Evolutionary conservation across 2,113 vertebrate genomes (phyloP).

Genomic region (Eira barbara): DNA sequence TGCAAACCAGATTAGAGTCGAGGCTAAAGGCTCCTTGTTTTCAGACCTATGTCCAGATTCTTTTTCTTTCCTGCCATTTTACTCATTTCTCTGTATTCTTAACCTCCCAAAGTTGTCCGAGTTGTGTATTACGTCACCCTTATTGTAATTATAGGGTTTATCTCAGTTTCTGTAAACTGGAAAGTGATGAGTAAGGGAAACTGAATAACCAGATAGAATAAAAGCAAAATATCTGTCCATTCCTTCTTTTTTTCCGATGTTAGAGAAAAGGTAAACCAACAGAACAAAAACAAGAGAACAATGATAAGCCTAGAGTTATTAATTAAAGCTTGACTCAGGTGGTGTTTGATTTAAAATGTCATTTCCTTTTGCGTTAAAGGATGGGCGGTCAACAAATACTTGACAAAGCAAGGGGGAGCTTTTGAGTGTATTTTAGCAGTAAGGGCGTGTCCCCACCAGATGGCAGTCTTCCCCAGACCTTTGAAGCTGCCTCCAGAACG

Average conservation of each 20-base stretch:
- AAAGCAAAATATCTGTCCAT: neutral
- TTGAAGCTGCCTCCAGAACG: neutral
- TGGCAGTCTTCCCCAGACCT: conserved; percentile 60
- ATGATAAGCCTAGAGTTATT: neutral
- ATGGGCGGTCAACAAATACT: neutral
- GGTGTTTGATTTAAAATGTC: neutral
- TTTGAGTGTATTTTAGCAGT: conserved; percentile 19
- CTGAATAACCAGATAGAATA: neutral
- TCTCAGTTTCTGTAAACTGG: neutral
- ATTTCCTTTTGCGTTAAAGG: neutral
- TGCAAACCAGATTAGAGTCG: neutral
- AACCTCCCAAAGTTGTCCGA: neutral
- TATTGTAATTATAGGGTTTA: neutral
- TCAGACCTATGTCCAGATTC: neutral
- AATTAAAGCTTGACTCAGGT: neutral
- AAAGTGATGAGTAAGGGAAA: neutral
- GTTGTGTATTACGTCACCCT: neutral
- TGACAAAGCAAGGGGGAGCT: neutral
- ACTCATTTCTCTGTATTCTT: neutral
- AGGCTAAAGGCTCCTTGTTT: neutral
- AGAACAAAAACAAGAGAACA: neutral
- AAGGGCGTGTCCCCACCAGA: conserved; percentile 35
- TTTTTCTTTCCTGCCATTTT: neutral
- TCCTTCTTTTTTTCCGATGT: neutral
- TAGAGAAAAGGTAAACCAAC: neutral